These are phyloP conservation scores for Protaetia brevitarsis DNA, from an alignment of 1,140 invertebrate genomes.

Conservation along the genomic window DNA sequence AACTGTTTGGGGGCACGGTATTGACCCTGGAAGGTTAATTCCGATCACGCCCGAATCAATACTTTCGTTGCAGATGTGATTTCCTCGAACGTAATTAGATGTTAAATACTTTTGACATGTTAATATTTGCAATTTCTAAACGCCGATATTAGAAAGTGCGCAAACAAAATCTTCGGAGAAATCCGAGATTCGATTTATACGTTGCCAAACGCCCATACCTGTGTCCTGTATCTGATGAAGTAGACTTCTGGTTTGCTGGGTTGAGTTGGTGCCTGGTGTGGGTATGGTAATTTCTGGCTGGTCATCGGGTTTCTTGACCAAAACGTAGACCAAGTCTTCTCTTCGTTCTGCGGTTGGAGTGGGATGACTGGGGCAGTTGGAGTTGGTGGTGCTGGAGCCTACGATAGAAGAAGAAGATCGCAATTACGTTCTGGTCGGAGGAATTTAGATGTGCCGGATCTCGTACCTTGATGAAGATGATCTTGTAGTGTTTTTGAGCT, in stretches of 20 bases:
- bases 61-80: too few species aligned
- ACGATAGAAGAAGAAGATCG: constrained; percentile 7
- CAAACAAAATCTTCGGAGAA: too few species aligned
- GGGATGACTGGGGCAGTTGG: constrained; percentile 75
- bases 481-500: constrained; percentile 87
- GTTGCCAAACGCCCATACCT: too few species aligned
- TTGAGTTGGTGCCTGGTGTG: constrained; percentile 71
- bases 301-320: constrained; percentile 84
- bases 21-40: too few species aligned
- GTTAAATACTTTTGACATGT: neutral
- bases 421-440: neutral
- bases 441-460: neutral
- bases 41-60: too few species aligned
- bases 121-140: neutral
- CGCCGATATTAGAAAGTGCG: too few species aligned
- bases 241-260: constrained; percentile 83
- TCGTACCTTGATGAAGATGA: constrained; percentile 76
- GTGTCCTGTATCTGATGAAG: constrained; percentile 85
- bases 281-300: constrained; percentile 74
- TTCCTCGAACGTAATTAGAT: neutral
- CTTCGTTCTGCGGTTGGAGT: constrained; percentile 74
- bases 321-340: constrained; percentile 88
- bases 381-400: constrained; percentile 74
- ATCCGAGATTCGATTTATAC: too few species aligned
- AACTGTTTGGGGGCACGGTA: too few species aligned